Evolutionary conservation across 2,113 vertebrate species (phyloP), one percentile per base, ranked within the genome.

Genomic region (Nicator chloris): DNA sequence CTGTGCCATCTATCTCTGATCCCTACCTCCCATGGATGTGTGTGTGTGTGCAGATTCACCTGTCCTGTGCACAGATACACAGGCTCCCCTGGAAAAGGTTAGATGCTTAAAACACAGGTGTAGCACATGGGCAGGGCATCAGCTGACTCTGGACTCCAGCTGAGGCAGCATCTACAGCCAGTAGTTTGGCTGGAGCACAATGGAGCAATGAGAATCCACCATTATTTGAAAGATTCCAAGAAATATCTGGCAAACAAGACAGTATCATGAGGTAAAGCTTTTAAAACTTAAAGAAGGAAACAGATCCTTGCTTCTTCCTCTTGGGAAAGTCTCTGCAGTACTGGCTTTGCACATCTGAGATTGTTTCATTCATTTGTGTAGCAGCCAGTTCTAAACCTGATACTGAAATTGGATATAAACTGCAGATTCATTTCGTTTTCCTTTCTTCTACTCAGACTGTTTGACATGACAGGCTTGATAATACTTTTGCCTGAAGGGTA

Each of bases 241-340:
- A 81, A 78, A 76, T 94, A 69, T 71, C 90, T 94, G 93, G 90
- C 94, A 94, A 71, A 86, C 18, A 17, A 89, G 30, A 14, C 27
- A 40, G 31, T 47, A 22, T 88, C 69, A 61, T 95, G 92, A 94
- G 59, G 51, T 70, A 94, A 93, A 86, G 61, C 66, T 91, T 90
- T 79, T 94, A 84, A 92, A 96, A 87, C 63, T 78, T 71, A 24
- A 85, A 94, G 91, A 61, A 94, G 82, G 90, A 90, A 79, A 71
- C 35, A 75, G 57, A 84, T 92, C 51, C 61, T 93, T 80, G 60
- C 45, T 72, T 95, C 75, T 35, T 90, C 7, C 51, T 78, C 76
- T 75, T 87, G 88, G 79, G 92, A 94, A 90, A 78, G 84, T 84
- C 76, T 89, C 81, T 86, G 39, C 45, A 11, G 54, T 83, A 42